Base-by-base conservation (phyloP, 1,140 invertebrate genomes). In the Orussus abietinus region DNA sequence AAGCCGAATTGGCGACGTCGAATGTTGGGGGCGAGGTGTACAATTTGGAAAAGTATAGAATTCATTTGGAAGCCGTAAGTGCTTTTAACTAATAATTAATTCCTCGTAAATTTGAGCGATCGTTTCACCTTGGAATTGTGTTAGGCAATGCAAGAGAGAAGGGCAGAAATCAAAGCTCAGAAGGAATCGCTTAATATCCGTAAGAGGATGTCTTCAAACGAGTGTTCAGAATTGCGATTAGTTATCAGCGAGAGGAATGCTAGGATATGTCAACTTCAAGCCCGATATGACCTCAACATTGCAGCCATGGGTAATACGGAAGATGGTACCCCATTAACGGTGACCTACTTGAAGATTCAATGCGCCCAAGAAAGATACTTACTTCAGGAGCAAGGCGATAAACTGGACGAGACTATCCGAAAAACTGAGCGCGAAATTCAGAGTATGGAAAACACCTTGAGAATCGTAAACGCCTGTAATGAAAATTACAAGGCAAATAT, bases 371-470 rank as follows among this genome's bases (percentile, higher is more conserved):
- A 86, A 46, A 80, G 79, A 28, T 78, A 77, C 26, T 72, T 82
- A 47, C 55, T 88, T 12, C 80, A 83, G 53, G 77, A 82, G 56
- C 75, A 80, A 51, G 85, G 86, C n/a, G 82, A 85, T 50, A 64
- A 77, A 30, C 66, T 87, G 44, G 85, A 88, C 60, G 73, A 72
- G 2, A 76, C 80, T 34, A 82, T 87, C 11, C 65, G 73, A 46
- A 80, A 79, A 53, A 75, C 78, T 13, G 86, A 87, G 66, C 68
- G 77, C 19, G 85, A 88, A 62, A 83, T 87, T 43, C 69, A 78
- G 12, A 84, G 83, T 19, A 80, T 87, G 68, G 85, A 88, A 62
- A 85, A 84, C 53, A 86, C 84, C 9, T 57, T 88, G 42, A 78
- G 79, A 19, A 65, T 86, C 4, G 72, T 86, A 6, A 83, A 82